Base-by-base conservation (phyloP, 2,888 invertebrate genomes). In the Phorcus lineatus region DNA sequence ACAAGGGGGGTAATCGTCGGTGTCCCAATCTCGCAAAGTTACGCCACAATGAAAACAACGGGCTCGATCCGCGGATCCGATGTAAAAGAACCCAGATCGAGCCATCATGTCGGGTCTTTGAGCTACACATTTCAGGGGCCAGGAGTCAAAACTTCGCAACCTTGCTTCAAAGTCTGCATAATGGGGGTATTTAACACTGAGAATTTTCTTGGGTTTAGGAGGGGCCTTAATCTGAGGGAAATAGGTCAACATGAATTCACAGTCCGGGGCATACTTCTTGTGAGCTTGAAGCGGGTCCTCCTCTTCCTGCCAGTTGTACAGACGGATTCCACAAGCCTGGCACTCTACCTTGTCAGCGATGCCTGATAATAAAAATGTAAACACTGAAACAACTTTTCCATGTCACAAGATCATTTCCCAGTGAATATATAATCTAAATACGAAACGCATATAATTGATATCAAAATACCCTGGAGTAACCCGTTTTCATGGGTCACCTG, bases 31-130 rank as follows among this genome's bases (percentile, higher is more conserved):
- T 19, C 70, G 28, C 70, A 70, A 19, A 16, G 70, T 70, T n/a
- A 70, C 36, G 11, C 70, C 70, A 40, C 70, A 70, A 36, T 70
- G 70, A 7, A 70, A 70, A 40, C 70, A 70, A 2, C 70, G 28
- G 28, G 70, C 70, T 36, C 70, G 2, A 36, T 70, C 70, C 13
- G 70, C 70, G 16, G 70, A 70, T n/a, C 70, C 70, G 19, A 70
- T 70, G 19, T 70, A 70, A n/a, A 36, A 70, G n/a, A 70, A 70
- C 16, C 70, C 70, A 16, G 70, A 70, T 36, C 70, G 17, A 11
- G 70, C 70, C 70, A 70, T 70, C 70, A 70, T 70, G 17, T 70
- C 70, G n/a, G 70, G 70, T 40, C 17, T 70, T n/a, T 70, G 70
- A 11, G 70, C 70, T 1, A 40, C 70, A 70, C 70, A 70, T 36